Evolutionary conservation across 1,140 invertebrate genomes (phyloP).

Genomic region (Drosophila kohkoa): DNA sequence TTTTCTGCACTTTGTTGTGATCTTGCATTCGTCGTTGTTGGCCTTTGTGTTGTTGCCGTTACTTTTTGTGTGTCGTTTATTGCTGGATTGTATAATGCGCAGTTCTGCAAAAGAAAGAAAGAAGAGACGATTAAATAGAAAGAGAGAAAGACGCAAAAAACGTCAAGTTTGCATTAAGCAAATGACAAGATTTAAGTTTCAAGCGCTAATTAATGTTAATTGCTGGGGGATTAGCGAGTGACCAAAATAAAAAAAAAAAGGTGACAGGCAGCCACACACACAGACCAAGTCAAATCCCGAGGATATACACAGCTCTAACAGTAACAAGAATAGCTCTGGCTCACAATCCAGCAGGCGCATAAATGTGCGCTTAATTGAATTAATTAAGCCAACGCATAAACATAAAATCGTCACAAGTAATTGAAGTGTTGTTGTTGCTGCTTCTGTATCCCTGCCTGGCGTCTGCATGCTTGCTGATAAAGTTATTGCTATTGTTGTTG

Average conservation of each 20-base stretch:
- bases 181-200: conserved; percentile 73
- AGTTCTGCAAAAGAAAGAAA: conserved; percentile 55
- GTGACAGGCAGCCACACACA: conserved; percentile 40
- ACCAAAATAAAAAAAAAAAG: conserved; percentile 56
- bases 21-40: conserved; percentile 70
- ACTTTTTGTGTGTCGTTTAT: conserved; percentile 50
- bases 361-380: conserved; percentile 80
- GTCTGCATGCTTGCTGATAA: conserved; percentile 61
- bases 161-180: conserved; percentile 41
- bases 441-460: conserved; percentile 45
- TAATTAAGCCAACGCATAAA: conserved; percentile 80
- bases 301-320: conserved; percentile 17
- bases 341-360: conserved; percentile 39
- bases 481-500: conserved; percentile 57
- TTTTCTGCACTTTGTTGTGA: conserved; percentile 79
- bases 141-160: conserved; percentile 15
- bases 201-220: conserved; percentile 78
- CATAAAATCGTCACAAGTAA: conserved; percentile 79
- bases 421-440: conserved; percentile 60
- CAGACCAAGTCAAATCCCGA: conserved; percentile 6
- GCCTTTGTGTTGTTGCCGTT: conserved; percentile 50
- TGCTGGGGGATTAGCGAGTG: conserved; percentile 63
- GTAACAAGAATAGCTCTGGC: not conserved
- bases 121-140: conserved; percentile 12
- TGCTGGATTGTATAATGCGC: conserved; percentile 68